Conservation (phyloP, 23 tunicate species). For the Ciona savignyi region DNA sequence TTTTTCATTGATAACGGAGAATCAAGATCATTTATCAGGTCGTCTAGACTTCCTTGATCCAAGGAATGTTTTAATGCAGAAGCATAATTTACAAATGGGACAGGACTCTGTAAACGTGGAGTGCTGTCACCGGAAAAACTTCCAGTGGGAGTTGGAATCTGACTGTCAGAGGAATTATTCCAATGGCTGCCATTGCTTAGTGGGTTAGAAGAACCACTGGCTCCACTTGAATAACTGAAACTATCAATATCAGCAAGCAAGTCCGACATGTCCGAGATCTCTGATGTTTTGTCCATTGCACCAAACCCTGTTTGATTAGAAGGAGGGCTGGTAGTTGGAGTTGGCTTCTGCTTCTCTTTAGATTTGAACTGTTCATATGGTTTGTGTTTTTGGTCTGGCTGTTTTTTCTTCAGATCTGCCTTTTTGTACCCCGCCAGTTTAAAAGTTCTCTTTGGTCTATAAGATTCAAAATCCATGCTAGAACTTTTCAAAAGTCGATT, state of each 20-base stretch:
- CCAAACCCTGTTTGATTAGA: not conserved
- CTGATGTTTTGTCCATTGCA: not conserved
- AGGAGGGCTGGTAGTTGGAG: not conserved
- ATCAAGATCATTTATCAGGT: not conserved
- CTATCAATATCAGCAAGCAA: not conserved
- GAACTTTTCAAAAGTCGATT: not conserved
- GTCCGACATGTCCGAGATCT: not conserved
- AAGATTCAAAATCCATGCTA: slow-evolving; percentile 11
- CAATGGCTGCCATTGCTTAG: not conserved
- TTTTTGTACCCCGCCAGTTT: slow-evolving; percentile 31
- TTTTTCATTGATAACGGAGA: not conserved
- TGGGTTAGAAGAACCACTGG: not conserved
- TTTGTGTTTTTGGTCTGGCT: not conserved
- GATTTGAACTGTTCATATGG: not conserved
- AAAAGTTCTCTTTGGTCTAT: slow-evolving; percentile 23
- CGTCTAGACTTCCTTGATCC: not conserved
- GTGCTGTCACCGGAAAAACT: not conserved
- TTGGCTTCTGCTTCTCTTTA: not conserved
- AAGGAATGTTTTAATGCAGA: too few relatives aligned
- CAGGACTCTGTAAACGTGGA: not conserved
- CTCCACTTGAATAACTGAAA: not conserved
- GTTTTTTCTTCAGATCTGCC: slow-evolving; percentile 11
- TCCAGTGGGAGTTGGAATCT: not conserved
- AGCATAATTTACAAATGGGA: not conserved
- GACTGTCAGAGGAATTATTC: not conserved